Evolutionary conservation across 2,888 invertebrate genomes (phyloP).

Genomic region (Lathronympha strigana): DNA sequence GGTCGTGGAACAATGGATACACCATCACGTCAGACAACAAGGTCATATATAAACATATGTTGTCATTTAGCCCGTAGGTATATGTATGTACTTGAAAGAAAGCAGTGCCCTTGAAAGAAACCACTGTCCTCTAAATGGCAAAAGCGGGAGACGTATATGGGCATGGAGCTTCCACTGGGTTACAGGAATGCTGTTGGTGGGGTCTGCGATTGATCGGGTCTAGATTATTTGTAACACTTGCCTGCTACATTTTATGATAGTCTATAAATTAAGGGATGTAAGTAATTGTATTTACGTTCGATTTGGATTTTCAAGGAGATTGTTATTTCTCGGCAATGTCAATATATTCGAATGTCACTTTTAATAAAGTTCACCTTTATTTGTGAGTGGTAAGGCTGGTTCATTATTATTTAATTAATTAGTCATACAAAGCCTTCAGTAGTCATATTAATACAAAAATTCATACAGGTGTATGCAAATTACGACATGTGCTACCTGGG

Average conservation of each 20-base stretch:
- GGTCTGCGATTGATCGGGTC: constrained; percentile 24
- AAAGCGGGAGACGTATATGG: constrained; percentile 19
- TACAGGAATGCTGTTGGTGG: constrained; percentile 33
- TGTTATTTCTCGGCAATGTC: too few relatives aligned
- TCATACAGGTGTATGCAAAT: background rate
- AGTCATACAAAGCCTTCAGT: too few relatives aligned
- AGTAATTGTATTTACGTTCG: too few relatives aligned
- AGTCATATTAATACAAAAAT: background rate
- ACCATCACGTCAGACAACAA: constrained; percentile 43
- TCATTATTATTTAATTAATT: too few relatives aligned
- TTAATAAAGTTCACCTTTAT: too few relatives aligned
- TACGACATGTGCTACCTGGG: background rate
- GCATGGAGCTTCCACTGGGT: constrained; percentile 23
- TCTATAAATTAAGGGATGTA: too few relatives aligned
- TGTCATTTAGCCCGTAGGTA: background rate
- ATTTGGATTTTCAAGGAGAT: too few relatives aligned
- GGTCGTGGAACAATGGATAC: constrained; percentile 55
- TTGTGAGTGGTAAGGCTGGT: too few relatives aligned
- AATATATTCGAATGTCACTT: too few relatives aligned
- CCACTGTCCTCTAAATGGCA: background rate
- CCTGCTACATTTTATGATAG: too few relatives aligned
- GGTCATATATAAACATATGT: constrained; percentile 33
- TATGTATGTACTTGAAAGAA: constrained; percentile 13
- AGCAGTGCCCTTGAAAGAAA: constrained; percentile 10
- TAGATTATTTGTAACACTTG: background rate